Conservation (phyloP, 2,888 invertebrate genomes). For the Coenonympha glycerion region DNA sequence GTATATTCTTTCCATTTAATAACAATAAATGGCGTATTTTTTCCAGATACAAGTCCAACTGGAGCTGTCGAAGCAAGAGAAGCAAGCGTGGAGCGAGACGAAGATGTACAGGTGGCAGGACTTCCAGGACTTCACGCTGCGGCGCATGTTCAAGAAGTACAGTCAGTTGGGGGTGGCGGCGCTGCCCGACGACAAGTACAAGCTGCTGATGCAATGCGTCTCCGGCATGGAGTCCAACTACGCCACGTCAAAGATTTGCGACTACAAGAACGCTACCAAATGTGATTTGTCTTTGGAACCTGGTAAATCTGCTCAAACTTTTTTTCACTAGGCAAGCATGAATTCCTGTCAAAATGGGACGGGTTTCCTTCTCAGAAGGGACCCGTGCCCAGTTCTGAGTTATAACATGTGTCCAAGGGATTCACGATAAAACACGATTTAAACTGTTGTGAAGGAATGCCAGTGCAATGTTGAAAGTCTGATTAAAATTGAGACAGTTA, state of each 20-base stretch:
- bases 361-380: neutral
- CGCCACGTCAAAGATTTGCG: conserved; percentile 85
- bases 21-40: no score
- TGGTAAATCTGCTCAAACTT: conserved; percentile 55
- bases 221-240: conserved; percentile 86
- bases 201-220: conserved; percentile 76
- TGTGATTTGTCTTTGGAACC: conserved; percentile 85
- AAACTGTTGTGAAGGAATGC: no score
- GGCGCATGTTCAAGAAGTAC: conserved; percentile 84
- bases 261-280: conserved; percentile 76
- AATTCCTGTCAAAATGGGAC: no score
- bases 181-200: conserved; percentile 80
- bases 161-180: conserved; percentile 84
- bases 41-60: conserved; percentile 57
- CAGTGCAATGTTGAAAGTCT: no score
- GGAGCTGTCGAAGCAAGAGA: conserved; percentile 72
- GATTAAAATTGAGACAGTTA: no score
- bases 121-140: conserved; percentile 80
- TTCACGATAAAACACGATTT: no score
- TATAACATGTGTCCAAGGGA: no score
- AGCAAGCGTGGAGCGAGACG: conserved; percentile 80
- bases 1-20: no score
- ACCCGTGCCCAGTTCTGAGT: no score
- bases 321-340: no score
- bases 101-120: conserved; percentile 83